These are phyloP conservation scores for Amphiprion clarkii DNA, from an alignment of 2,797 vertebrate species.

Conservation along the genomic window DNA sequence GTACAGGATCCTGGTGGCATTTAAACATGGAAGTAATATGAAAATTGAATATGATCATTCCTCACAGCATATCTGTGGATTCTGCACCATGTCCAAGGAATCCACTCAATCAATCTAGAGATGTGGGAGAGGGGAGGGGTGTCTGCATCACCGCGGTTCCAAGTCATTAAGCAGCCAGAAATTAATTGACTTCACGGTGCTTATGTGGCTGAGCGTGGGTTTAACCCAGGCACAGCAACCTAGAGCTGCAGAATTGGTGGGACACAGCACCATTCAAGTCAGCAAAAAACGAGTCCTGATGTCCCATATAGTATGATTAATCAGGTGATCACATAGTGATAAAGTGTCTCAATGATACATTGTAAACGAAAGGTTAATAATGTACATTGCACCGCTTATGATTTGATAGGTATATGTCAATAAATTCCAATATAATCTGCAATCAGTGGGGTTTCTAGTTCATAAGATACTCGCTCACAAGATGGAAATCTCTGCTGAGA, in stretches of 20 bases:
- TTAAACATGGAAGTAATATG: slow-evolving; percentile 54
- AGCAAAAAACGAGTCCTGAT: slow-evolving; percentile 64
- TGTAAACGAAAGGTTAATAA: slow-evolving; percentile 72
- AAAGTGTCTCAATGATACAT: slow-evolving; percentile 58
- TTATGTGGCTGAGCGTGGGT: slow-evolving; percentile 79
- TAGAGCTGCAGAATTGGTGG: slow-evolving; percentile 56
- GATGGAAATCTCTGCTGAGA: slow-evolving; percentile 32
- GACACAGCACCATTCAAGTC: slow-evolving; percentile 58
- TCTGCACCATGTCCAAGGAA: slow-evolving; percentile 77
- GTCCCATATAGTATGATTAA: slow-evolving; percentile 63
- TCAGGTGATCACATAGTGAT: slow-evolving; percentile 61
- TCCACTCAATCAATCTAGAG: slow-evolving; percentile 80
- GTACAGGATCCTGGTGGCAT: slow-evolving; percentile 56
- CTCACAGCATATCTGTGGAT: slow-evolving; percentile 70
- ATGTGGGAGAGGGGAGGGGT: slow-evolving; percentile 72
- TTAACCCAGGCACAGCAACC: slow-evolving; percentile 76
- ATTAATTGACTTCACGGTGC: slow-evolving; percentile 85
- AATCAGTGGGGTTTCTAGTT: slow-evolving; percentile 45
- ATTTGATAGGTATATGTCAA: slow-evolving; percentile 49
- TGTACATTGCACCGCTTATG: slow-evolving; percentile 38
- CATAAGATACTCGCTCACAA: slow-evolving; percentile 27
- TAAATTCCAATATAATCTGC: slow-evolving; percentile 44
- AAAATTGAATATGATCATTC: slow-evolving; percentile 71
- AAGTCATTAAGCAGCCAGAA: slow-evolving; percentile 86
- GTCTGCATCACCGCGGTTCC: slow-evolving; percentile 77